A percentile compares a stretch with the other conserved stretches of the same genome.
Conservation (phyloP, 2,113 vertebrate genomes). For the Paedocypris sp. region DNA sequence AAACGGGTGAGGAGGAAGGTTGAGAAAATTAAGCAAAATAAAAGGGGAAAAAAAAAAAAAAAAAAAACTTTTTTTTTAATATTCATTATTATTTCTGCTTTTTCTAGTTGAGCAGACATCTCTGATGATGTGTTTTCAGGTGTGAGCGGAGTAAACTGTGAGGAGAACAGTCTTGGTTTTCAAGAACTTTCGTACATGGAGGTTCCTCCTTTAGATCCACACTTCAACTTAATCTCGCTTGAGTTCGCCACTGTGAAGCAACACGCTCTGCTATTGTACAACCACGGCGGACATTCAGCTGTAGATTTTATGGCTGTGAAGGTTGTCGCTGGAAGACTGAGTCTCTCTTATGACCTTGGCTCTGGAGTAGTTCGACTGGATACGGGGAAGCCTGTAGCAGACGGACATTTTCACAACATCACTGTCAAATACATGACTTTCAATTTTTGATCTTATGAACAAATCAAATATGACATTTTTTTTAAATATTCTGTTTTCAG, state of each 20-base stretch:
- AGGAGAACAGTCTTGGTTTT: constrained; percentile 61
- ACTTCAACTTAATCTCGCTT: constrained; percentile 59
- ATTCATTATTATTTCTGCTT: not conserved
- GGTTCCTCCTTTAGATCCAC: constrained; percentile 57
- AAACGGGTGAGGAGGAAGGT: too few species aligned
- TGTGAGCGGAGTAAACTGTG: constrained; percentile 52
- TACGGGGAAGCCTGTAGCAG: constrained; percentile 54
- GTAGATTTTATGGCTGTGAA: constrained; percentile 61
- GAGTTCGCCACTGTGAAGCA: constrained; percentile 58
- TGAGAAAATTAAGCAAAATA: too few species aligned
- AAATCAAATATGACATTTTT: not conserved
- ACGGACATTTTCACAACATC: constrained; percentile 61
- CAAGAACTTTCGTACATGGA: constrained; percentile 62
- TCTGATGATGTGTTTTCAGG: constrained; percentile 43
- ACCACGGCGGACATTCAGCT: constrained; percentile 41
- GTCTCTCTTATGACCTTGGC: constrained; percentile 59
- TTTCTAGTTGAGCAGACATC: too few species aligned
- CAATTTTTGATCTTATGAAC: not conserved
- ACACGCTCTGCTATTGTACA: constrained; percentile 57
- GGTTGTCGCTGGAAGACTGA: constrained; percentile 48
- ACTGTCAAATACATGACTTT: constrained; percentile 32
- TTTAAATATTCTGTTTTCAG: constrained; percentile 36
- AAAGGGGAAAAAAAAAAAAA: too few species aligned
- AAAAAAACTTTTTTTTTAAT: not conserved
- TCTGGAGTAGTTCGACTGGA: constrained; percentile 53